These are phyloP conservation scores for Branchellion lobata DNA, from an alignment of 2,888 invertebrate species.

Conservation along the genomic window DNA sequence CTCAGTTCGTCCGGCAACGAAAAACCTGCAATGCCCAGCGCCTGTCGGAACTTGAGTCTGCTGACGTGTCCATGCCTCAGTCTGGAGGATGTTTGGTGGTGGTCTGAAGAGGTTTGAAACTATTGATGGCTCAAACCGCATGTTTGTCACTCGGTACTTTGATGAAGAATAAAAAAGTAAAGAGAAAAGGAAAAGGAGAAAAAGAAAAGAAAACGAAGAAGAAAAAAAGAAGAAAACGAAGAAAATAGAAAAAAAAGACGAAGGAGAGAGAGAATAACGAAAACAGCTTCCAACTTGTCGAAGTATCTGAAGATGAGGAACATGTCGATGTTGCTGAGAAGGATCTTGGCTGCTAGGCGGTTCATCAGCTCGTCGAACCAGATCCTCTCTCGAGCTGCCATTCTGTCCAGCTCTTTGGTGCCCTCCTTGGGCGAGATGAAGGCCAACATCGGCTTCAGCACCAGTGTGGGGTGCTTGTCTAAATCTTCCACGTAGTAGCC, in stretches of 20 bases:
- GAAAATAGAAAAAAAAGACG: background rate
- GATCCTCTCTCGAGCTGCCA: conserved; percentile 57
- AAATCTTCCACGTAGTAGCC: conserved; percentile 61
- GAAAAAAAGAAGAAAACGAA: background rate
- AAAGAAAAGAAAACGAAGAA: background rate
- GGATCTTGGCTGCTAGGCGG: conserved; percentile 56
- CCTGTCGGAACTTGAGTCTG: conserved; percentile 60
- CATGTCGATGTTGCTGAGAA: conserved; percentile 58
- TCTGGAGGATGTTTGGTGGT: conserved; percentile 55
- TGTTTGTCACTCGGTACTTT: background rate
- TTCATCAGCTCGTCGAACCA: conserved; percentile 58
- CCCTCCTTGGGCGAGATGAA: conserved; percentile 61
- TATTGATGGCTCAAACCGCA: background rate
- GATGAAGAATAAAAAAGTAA: background rate
- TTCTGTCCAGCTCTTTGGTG: conserved; percentile 58
- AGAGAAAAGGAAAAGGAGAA: background rate
- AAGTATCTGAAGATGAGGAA: conserved; percentile 62
- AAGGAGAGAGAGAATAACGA: background rate
- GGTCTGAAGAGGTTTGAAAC: background rate
- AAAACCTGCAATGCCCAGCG: conserved; percentile 59
- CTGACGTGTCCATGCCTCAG: conserved; percentile 62
- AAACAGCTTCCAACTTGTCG: conserved; percentile 56
- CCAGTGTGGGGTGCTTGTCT: conserved; percentile 58
- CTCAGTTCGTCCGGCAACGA: conserved; percentile 56
- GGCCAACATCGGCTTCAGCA: conserved; percentile 58